Conservation (phyloP, 92 coral and sea anemone genomes). For the Porites cylindrica region DNA sequence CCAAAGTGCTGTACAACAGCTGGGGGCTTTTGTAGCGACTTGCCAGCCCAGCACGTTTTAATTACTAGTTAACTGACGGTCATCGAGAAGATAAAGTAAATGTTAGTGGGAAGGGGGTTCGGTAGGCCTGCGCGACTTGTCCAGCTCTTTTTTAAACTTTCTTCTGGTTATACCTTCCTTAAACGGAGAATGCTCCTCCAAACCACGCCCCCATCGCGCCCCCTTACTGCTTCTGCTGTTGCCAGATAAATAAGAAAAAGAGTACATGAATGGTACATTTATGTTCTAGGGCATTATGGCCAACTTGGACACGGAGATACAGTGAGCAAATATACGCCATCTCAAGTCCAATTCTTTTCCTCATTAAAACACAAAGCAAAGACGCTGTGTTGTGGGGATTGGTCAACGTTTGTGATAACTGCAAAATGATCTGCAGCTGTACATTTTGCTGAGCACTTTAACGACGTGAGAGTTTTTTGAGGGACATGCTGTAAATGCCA, state of each 20-base stretch:
- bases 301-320: slow-evolving; percentile 89
- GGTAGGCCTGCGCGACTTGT: no score
- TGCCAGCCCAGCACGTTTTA: no score
- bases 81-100: no score
- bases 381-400: slow-evolving; percentile 61
- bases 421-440: background rate
- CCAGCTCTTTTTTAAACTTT: no score
- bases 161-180: no score
- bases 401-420: slow-evolving; percentile 63
- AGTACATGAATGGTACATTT: background rate
- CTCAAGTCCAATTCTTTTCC: slow-evolving; percentile 41
- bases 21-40: no score
- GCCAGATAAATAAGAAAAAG: background rate
- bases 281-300: slow-evolving; percentile 80
- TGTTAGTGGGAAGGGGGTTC: no score
- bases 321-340: slow-evolving; percentile 62
- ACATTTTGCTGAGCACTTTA: background rate
- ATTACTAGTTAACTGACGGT: no score
- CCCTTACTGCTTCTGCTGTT: no score
- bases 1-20: no score
- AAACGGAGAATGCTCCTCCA: no score
- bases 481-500: background rate
- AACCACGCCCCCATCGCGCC: no score
- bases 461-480: background rate
- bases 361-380: slow-evolving; percentile 34